Percentiles rank a stretch among this genome's conserved stretches.
Conservation (phyloP, 2,113 vertebrate species). For the Sigmodon hispidus region DNA sequence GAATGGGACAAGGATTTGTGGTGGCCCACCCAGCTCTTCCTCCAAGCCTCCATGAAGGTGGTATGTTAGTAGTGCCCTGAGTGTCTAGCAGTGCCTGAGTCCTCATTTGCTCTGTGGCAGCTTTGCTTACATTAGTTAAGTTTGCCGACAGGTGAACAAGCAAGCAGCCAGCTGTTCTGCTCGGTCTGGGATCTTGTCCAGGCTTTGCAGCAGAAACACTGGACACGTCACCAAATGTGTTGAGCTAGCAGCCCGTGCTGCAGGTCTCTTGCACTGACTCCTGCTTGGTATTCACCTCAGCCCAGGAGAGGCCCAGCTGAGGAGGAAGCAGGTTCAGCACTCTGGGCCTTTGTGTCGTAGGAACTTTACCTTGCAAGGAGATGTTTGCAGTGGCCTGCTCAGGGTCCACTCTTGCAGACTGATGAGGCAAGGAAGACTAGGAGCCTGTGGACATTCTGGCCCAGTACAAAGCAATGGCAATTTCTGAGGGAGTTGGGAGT, state of each 20-base stretch:
- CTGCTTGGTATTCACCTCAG: background rate
- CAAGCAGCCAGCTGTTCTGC: background rate
- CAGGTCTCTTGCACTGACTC: background rate
- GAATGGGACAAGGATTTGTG: background rate
- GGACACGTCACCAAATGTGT: background rate
- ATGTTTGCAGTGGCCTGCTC: background rate
- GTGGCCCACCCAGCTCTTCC: background rate
- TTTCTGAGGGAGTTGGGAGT: background rate
- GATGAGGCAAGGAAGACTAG: background rate
- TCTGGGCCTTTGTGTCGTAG: rapidly evolving
- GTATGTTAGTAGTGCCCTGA: background rate
- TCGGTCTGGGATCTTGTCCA: background rate
- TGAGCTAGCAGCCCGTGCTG: background rate
- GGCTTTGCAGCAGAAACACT: slow-evolving; percentile 11
- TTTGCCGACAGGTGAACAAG: background rate
- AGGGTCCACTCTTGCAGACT: background rate
- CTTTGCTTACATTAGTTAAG: background rate
- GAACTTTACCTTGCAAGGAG: background rate
- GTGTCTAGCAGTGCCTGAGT: background rate
- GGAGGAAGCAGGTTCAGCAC: background rate
- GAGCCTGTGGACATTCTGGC: background rate
- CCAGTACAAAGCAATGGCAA: no score
- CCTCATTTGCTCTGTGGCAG: background rate
- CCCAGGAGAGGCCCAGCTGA: background rate
- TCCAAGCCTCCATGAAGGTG: background rate